phyloP scores from a whole-genome alignment of 2,113 vertebrate genomes.

The Felis chaus region DNA sequence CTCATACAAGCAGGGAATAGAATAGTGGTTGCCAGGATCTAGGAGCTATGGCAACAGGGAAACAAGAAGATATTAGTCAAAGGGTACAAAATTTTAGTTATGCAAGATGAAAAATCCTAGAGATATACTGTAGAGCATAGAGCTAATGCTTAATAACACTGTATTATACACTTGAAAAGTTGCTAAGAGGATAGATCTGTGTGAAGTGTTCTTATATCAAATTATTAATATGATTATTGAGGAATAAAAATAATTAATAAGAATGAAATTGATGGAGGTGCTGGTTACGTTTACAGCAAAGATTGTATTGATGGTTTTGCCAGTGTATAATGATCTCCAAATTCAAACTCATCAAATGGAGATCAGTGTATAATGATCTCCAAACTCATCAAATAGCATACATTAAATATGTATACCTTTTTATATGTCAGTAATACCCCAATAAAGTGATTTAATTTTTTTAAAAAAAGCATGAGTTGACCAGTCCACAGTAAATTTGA shows the following conservation, averaged over 20 bases:
- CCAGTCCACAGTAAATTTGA: background rate
- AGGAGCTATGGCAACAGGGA: background rate
- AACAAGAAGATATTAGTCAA: background rate
- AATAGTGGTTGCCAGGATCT: background rate
- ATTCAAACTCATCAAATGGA: background rate
- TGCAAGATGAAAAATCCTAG: background rate
- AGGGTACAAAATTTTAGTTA: background rate
- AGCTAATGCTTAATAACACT: background rate
- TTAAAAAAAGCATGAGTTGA: background rate
- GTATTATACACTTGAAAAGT: background rate
- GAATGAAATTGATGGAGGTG: background rate
- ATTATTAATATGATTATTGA: background rate
- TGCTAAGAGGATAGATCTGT: background rate
- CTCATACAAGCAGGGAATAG: background rate
- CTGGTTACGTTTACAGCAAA: background rate
- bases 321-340: background rate
- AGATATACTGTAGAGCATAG: background rate
- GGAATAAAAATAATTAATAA: background rate
- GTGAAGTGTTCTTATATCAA: background rate
- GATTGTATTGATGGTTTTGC: background rate
- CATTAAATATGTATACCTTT: background rate
- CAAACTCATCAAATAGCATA: background rate
- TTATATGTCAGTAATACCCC: background rate
- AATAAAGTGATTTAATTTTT: background rate
- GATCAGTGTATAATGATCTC: background rate